Evolutionary conservation across 2,888 invertebrate genomes (phyloP).

Genomic region (Xanthia icteritia): DNA sequence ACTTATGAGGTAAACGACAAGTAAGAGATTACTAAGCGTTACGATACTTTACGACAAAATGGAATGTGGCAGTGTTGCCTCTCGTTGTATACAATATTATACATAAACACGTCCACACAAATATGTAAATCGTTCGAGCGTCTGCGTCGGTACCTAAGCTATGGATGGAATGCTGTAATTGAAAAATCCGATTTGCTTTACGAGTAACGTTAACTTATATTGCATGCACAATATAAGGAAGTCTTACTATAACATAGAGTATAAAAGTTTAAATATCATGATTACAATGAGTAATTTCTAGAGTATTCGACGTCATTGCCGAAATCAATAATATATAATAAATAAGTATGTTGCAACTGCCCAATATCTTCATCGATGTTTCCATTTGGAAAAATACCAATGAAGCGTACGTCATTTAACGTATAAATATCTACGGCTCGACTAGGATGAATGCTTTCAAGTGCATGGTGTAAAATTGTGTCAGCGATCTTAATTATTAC

Average conservation of each 20-base stretch:
- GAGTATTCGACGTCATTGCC: conserved; percentile 55
- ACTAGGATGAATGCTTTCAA: conserved; percentile 42
- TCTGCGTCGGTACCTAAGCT: conserved; percentile 63
- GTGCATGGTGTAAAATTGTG: conserved; percentile 37
- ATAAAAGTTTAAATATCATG: conserved; percentile 65
- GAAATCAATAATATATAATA: conserved; percentile 41
- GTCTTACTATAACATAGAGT: conserved; percentile 60
- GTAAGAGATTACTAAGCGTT: conserved; percentile 48
- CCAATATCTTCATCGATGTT: conserved; percentile 44
- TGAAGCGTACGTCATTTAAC: conserved; percentile 34
- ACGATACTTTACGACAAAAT: conserved; percentile 59
- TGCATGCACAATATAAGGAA: conserved; percentile 74
- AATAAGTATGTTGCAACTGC: conserved; percentile 24
- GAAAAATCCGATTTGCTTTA: conserved; percentile 64
- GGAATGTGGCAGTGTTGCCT: conserved; percentile 76
- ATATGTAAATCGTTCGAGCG: conserved; percentile 56
- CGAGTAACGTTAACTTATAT: conserved; percentile 74
- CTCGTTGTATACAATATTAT: conserved; percentile 72
- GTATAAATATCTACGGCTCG: conserved; percentile 19
- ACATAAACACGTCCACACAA: conserved; percentile 56
- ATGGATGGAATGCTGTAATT: conserved; percentile 80
- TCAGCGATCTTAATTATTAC: conserved; percentile 18
- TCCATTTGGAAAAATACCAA: conserved; percentile 34
- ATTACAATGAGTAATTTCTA: conserved; percentile 68
- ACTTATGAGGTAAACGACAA: conserved; percentile 29